phyloP scores from a whole-genome alignment of 2,797 vertebrate genomes.

The Kryptopterus vitreolus region DNA sequence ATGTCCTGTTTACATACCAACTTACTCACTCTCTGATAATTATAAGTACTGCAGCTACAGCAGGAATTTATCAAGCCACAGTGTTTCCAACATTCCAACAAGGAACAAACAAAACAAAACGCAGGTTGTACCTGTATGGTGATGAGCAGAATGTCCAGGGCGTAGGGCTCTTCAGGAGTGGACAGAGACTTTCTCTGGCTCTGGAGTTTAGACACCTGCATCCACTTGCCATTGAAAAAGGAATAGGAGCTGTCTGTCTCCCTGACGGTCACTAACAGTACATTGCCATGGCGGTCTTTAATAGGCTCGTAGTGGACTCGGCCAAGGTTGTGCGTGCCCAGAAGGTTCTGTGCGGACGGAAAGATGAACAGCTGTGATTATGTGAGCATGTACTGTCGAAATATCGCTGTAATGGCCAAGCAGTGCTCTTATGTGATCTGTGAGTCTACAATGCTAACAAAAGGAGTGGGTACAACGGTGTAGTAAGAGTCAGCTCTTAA shows the following conservation, averaged over 20 bases:
- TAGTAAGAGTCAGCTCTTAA: conserved; percentile 35
- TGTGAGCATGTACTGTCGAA: conserved; percentile 20
- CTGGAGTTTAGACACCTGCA: conserved; percentile 93
- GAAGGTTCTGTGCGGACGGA: conserved; percentile 78
- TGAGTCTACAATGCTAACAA: conserved; percentile 28
- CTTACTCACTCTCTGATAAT: neutral
- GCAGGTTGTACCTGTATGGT: conserved; percentile 87
- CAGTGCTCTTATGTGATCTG: conserved; percentile 11
- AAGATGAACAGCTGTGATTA: conserved; percentile 26
- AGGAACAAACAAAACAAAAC: neutral
- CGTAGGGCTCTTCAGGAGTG: conserved; percentile 94
- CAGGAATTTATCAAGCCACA: neutral
- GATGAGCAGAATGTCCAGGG: conserved; percentile 94
- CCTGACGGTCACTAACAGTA: conserved; percentile 88
- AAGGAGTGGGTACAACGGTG: conserved; percentile 26
- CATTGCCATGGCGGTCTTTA: conserved; percentile 95
- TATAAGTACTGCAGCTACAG: neutral
- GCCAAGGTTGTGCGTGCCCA: conserved; percentile 94
- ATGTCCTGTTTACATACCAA: conserved; percentile 77
- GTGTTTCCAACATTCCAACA: neutral
- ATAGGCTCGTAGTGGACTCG: conserved; percentile 94
- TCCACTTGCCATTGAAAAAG: conserved; percentile 92
- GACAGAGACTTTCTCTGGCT: conserved; percentile 98
- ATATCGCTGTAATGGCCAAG: conserved; percentile 12
- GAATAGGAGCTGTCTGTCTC: conserved; percentile 89